Base-by-base conservation (phyloP, 2,888 invertebrate genomes). In the Panzeria rudis region DNA sequence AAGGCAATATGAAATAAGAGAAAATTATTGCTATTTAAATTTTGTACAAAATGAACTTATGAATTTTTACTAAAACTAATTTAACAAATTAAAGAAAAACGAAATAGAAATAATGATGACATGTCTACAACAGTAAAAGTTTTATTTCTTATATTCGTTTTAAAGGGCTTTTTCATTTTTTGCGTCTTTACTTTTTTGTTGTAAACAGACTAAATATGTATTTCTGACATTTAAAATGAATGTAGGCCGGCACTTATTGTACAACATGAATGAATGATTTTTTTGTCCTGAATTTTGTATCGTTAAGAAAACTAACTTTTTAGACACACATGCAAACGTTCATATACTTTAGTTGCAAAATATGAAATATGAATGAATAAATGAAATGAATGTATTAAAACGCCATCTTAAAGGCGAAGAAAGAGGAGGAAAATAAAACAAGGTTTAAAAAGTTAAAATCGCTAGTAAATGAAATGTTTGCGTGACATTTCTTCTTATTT, bases 211-310 rank as follows among this genome's bases (percentile, higher is more conserved):
- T 78, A 75, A 79, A 54, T 84, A 17, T 47, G 44, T 59, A 56
- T 44, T 76, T 86, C 79, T 85, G 85, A 82, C 85, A 79, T 71
- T 78, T 82, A 61, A 82, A 86, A 87, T 83, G 81, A 83, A 87
- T 86, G 86, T 86, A 81, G 83, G 78, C 83, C 84, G 83, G 86
- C 85, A 86, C 87, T 87, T 82, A 84, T 75, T 73, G 75, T 83
- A 83, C 77, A 64, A 71, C 71, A 71, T 66, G 64, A 71, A 32
- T 64, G 69, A 50, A 54, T 72, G 13, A 35, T 35, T 73, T 81
- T 47, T 75, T 47, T 56, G 23, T 50, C 54, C 73, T 52, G 35
- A 41, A 71, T 71, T 79, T 56, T 32, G 13, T 78, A 59, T 73
- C 50, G 59, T 83, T 52, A 83, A 76, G 80, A 71, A 80, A 86